A percentile compares a stretch with the other conserved stretches of the same genome.
Conservation (phyloP, 2,113 vertebrate species). For the Chunga burmeisteri region DNA sequence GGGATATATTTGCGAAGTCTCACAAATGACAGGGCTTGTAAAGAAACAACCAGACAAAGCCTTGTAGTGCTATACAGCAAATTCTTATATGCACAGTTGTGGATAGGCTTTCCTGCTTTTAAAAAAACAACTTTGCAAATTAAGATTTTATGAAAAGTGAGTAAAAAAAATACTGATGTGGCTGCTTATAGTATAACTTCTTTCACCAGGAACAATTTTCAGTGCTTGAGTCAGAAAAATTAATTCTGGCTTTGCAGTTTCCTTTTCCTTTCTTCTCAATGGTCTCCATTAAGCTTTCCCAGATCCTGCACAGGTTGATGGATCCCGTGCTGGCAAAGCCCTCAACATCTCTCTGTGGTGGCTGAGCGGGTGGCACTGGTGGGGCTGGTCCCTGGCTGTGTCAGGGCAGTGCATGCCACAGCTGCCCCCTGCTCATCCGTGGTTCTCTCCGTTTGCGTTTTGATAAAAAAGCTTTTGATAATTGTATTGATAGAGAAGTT, state of each 20-base stretch:
- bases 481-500: neutral
- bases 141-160: neutral
- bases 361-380: neutral
- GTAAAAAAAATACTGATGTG: neutral
- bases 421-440: accelerated
- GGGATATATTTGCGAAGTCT: neutral
- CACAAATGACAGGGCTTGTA: neutral
- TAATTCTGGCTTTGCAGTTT: neutral
- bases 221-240: neutral
- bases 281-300: neutral
- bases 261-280: neutral
- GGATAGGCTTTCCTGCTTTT: neutral
- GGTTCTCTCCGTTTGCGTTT: no score
- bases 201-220: neutral
- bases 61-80: neutral
- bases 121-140: neutral
- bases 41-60: neutral
- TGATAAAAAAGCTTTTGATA: neutral
- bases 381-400: neutral
- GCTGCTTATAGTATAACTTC: neutral
- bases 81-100: neutral
- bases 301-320: neutral
- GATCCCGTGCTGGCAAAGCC: neutral
- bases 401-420: neutral
- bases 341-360: accelerated